These are phyloP conservation scores for Trichoplax adhaerens DNA, from an alignment of 37 sponge, comb jelly and placozoan species.

Conservation along the genomic window DNA sequence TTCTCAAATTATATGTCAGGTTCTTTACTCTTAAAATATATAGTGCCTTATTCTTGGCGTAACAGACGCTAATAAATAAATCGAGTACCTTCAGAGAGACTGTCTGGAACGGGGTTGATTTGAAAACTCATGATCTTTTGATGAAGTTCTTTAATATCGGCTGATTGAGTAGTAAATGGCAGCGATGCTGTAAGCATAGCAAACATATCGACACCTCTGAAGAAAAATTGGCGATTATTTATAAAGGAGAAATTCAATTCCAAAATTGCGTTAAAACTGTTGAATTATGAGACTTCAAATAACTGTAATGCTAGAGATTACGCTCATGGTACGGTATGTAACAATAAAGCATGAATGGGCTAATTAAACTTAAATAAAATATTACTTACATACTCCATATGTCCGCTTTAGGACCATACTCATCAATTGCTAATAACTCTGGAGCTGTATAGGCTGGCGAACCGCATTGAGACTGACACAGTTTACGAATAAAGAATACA, in stretches of 20 bases:
- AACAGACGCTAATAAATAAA: too few relatives aligned
- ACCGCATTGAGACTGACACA: constrained; percentile 75
- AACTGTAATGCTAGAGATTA: neutral
- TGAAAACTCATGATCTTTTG: constrained; percentile 88
- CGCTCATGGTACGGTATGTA: neutral
- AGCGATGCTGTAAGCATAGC: constrained; percentile 95
- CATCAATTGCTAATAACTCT: constrained; percentile 76
- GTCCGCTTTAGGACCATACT: constrained; percentile 88
- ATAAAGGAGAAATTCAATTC: too few relatives aligned
- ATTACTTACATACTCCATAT: constrained; percentile 92
- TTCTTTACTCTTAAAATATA: too few relatives aligned
- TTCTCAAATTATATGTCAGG: too few relatives aligned
- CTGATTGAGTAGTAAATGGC: constrained; percentile 86
- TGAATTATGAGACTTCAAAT: too few relatives aligned
- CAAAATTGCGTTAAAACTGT: too few relatives aligned
- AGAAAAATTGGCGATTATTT: too few relatives aligned
- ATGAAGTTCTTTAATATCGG: constrained; percentile 87
- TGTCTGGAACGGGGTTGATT: constrained; percentile 66
- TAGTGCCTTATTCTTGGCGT: too few relatives aligned
- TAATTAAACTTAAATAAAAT: neutral
- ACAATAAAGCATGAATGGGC: neutral
- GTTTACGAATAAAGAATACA: neutral
- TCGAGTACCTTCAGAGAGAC: constrained; percentile 31
- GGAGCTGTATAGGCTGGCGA: constrained; percentile 99
- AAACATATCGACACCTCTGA: constrained; percentile 95